phyloP scores from a whole-genome alignment of 2,113 vertebrate genomes.

The Passerina amoena region DNA sequence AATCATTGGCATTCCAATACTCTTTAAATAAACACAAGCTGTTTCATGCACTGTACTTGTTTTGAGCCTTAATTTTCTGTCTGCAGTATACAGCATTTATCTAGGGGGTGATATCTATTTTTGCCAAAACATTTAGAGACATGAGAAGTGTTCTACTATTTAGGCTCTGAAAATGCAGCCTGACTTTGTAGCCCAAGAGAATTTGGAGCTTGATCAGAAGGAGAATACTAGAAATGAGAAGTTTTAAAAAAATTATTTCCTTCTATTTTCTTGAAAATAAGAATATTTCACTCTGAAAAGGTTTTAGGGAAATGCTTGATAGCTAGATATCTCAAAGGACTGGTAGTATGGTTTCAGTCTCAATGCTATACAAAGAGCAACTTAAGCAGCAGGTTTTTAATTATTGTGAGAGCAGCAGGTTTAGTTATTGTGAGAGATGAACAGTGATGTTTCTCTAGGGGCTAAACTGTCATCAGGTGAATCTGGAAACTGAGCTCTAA shows the following conservation, averaged over 20 bases:
- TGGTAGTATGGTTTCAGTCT: neutral
- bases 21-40: constrained; percentile 48
- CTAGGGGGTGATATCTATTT: neutral
- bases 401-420: neutral
- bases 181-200: neutral
- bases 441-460: neutral
- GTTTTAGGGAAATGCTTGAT: neutral
- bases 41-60: neutral
- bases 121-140: neutral
- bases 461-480: neutral
- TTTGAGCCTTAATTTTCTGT: neutral
- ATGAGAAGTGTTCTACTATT: neutral
- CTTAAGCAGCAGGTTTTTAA: neutral
- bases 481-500: neutral
- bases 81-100: neutral
- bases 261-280: neutral
- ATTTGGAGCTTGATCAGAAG: neutral
- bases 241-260: rapidly evolving
- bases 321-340: neutral
- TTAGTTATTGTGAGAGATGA: neutral
- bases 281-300: neutral
- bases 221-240: neutral
- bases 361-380: neutral
- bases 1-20: constrained; percentile 56
- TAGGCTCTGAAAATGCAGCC: neutral